Conservation (phyloP, 1,140 invertebrate species). For the Hypothenemus hampei region DNA sequence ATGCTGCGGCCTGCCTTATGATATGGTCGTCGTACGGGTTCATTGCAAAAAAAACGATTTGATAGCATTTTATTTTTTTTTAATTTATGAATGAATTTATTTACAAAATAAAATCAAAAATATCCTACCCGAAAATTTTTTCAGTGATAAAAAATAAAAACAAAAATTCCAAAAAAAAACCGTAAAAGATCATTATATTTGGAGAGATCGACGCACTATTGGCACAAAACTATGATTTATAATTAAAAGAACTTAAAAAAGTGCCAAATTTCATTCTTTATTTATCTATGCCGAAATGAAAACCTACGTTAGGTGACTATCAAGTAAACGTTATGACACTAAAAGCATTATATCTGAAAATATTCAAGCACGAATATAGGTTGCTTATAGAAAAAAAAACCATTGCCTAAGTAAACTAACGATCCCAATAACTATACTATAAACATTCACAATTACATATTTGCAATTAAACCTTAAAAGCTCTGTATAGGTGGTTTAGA, state of each 20-base stretch:
- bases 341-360: constrained; percentile 26
- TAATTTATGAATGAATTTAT: constrained; percentile 24
- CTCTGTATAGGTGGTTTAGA: too few species aligned
- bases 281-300: constrained; percentile 15
- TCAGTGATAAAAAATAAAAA: too few species aligned
- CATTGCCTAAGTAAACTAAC: constrained; percentile 24
- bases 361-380: constrained; percentile 24
- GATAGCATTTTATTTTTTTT: constrained; percentile 14
- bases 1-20: too few species aligned
- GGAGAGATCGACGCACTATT: constrained; percentile 20
- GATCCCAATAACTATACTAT: constrained; percentile 29
- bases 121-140: constrained; percentile 11
- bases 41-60: too few species aligned
- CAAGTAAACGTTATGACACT: constrained; percentile 30
- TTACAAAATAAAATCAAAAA: constrained; percentile 24
- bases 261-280: constrained; percentile 15
- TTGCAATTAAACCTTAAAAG: constrained; percentile 12
- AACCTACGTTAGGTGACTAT: constrained; percentile 19
- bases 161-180: too few species aligned
- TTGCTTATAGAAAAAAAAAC: constrained; percentile 25
- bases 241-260: constrained; percentile 9
- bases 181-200: too few species aligned
- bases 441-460: constrained; percentile 22
- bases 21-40: too few species aligned
- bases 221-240: constrained; percentile 5